Conservation (phyloP, 30 jellyfish, hydroid and myxozoan species). For the Hydractinia echinata region DNA sequence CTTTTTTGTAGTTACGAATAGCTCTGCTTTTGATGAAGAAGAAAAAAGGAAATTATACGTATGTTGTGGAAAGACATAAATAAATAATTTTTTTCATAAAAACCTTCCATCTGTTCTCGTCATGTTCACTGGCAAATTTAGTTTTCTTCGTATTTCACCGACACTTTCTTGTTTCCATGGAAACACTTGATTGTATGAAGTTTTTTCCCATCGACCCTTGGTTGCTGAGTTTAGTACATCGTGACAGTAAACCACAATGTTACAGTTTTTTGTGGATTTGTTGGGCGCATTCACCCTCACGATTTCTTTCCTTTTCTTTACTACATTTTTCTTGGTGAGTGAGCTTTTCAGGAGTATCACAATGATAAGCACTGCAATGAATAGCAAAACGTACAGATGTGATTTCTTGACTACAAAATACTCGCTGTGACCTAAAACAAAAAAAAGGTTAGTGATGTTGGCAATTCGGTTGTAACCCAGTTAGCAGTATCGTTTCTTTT, state of each 20-base stretch:
- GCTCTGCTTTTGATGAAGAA: too few species aligned
- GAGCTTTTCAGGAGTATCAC: neutral
- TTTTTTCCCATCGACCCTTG: constrained; percentile 28
- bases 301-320: neutral
- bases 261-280: neutral
- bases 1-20: too few species aligned
- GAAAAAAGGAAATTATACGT: too few species aligned
- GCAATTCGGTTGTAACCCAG: too few species aligned
- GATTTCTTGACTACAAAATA: neutral
- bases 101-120: constrained; percentile 25
- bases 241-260: neutral
- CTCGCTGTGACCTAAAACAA: too few species aligned
- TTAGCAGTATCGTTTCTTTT: too few species aligned
- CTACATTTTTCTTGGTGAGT: neutral
- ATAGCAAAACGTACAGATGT: neutral
- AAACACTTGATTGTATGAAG: neutral
- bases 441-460: too few species aligned
- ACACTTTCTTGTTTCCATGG: constrained; percentile 26
- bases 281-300: neutral
- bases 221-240: neutral
- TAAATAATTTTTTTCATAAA: neutral
- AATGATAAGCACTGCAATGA: neutral
- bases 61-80: too few species aligned
- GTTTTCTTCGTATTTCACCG: neutral
- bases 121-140: constrained; percentile 13